phyloP scores from a whole-genome alignment of 2,797 vertebrate species.

The Myripristis jacobus region DNA sequence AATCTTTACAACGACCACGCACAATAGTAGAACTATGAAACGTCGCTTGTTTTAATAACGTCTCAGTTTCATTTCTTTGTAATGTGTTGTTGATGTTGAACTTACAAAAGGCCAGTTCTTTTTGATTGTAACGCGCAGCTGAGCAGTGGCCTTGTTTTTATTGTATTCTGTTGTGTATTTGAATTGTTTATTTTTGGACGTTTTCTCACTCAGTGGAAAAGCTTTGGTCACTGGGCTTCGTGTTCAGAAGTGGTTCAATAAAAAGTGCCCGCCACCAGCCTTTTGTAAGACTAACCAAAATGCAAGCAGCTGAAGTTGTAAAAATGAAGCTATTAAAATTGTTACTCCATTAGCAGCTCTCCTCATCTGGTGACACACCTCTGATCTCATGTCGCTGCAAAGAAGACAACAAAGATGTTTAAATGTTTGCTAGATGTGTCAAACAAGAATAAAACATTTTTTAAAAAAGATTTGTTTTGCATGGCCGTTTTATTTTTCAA shows the following conservation, averaged over 20 bases:
- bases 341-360: slow-evolving; percentile 20
- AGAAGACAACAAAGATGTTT: slow-evolving; percentile 29
- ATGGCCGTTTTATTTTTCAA: slow-evolving; percentile 80
- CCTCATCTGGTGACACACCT: slow-evolving; percentile 24
- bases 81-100: not conserved
- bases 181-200: slow-evolving; percentile 20
- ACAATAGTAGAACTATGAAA: not conserved
- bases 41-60: too few species aligned
- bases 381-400: not conserved
- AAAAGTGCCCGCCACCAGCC: slow-evolving; percentile 24
- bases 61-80: slow-evolving; percentile 14
- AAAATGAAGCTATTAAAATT: slow-evolving; percentile 15
- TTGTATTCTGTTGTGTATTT: slow-evolving; percentile 26
- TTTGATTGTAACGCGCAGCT: slow-evolving; percentile 1
- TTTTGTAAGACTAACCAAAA: slow-evolving; percentile 8
- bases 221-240: slow-evolving; percentile 25
- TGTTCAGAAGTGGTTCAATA: slow-evolving; percentile 46
- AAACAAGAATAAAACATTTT: slow-evolving; percentile 12
- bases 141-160: slow-evolving; percentile 1
- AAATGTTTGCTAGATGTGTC: slow-evolving; percentile 15
- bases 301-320: slow-evolving; percentile 36
- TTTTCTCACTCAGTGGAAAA: slow-evolving; percentile 30
- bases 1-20: slow-evolving; percentile 1
- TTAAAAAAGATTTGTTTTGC: slow-evolving; percentile 53
- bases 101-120: slow-evolving; percentile 13